Evolutionary conservation across 2,113 vertebrate genomes (phyloP).

Genomic region (Platysternon megacephalum): DNA sequence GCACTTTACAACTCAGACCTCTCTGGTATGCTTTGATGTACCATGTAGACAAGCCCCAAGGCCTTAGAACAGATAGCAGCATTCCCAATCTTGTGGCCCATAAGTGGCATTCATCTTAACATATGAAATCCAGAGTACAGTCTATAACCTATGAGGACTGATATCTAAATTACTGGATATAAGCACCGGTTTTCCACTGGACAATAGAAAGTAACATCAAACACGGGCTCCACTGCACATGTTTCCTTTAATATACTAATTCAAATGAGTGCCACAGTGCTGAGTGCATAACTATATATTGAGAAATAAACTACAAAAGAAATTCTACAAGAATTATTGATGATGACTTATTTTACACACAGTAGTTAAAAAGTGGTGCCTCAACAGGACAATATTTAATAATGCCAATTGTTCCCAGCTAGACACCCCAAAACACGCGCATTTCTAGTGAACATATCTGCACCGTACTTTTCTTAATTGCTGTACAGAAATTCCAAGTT

Average conservation of each 20-base stretch:
- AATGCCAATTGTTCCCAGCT: background rate
- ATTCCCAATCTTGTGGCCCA: background rate
- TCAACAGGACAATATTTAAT: background rate
- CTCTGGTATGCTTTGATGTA: background rate
- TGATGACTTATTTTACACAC: background rate
- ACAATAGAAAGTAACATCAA: rapidly evolving
- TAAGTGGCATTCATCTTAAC: background rate
- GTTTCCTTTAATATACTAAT: background rate
- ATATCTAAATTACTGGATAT: background rate
- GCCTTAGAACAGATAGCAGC: rapidly evolving
- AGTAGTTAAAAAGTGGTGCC: background rate
- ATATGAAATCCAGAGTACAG: background rate
- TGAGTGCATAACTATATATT: background rate
- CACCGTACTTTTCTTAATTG: background rate
- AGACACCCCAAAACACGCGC: background rate
- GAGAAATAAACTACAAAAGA: background rate
- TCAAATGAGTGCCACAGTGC: background rate
- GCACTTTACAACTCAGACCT: background rate
- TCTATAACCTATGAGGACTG: rapidly evolving
- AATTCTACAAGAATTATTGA: background rate
- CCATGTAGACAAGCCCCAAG: background rate
- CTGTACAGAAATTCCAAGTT: rapidly evolving
- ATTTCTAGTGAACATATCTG: background rate
- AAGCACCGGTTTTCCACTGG: background rate
- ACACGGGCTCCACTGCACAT: background rate